Percentiles rank a stretch among this genome's conserved stretches.
Evolutionary conservation across 2,113 vertebrate species (phyloP).

Genomic region (Symphodus melops): DNA sequence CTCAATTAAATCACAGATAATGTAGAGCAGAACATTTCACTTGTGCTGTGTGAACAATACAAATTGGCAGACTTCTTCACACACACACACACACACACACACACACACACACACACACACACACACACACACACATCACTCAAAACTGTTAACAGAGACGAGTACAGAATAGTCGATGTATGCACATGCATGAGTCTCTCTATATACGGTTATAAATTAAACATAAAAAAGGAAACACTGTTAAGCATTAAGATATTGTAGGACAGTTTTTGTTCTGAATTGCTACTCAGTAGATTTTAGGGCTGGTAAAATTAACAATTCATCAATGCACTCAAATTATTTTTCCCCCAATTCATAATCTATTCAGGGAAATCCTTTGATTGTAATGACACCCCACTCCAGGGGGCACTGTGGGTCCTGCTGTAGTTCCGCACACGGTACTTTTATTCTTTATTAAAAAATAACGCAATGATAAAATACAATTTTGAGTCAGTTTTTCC

Average conservation of each 20-base stretch:
- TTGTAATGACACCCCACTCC: too few relatives aligned
- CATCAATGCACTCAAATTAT: too few relatives aligned
- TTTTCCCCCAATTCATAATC: too few relatives aligned
- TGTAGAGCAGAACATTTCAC: constrained; percentile 55
- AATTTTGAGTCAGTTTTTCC: too few relatives aligned
- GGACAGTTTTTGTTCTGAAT: background rate
- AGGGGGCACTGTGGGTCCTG: too few relatives aligned
- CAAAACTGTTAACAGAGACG: background rate
- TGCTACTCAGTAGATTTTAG: background rate
- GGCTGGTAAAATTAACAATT: too few relatives aligned
- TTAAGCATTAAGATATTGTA: background rate
- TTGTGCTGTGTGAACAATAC: constrained; percentile 55
- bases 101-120: constrained; percentile 6
- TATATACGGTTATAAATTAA: background rate
- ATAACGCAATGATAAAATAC: too few relatives aligned
- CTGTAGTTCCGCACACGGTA: too few relatives aligned
- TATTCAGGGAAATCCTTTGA: too few relatives aligned
- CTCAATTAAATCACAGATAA: constrained; percentile 70
- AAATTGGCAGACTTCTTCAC: constrained; percentile 32
- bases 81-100: constrained; percentile 5
- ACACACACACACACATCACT: constrained; percentile 2
- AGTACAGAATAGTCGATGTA: background rate
- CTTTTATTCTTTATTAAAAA: too few relatives aligned
- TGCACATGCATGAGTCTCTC: background rate
- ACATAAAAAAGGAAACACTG: background rate